These are phyloP conservation scores for Cercocebus atys DNA, from an alignment of 2,113 vertebrate genomes.

Conservation along the genomic window DNA sequence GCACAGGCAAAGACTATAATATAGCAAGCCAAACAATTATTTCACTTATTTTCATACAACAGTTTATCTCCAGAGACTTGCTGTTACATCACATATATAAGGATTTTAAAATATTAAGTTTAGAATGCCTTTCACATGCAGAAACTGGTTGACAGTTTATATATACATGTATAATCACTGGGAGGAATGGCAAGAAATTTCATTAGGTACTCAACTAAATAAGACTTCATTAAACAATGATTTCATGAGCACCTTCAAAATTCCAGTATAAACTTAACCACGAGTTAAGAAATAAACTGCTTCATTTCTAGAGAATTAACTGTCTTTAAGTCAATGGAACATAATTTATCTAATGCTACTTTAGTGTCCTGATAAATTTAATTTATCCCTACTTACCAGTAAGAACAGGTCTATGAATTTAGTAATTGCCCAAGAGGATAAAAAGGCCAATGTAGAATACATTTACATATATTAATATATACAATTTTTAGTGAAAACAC, in stretches of 20 bases:
- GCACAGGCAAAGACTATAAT: neutral
- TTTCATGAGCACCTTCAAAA: constrained; percentile 33
- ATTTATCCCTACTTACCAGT: constrained; percentile 67
- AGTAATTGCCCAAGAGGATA: constrained; percentile 65
- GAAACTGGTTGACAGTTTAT: constrained; percentile 30
- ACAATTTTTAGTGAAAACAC: constrained; percentile 56
- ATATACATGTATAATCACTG: neutral
- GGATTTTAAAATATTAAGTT: neutral
- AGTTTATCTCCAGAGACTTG: neutral
- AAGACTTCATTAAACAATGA: constrained; percentile 34
- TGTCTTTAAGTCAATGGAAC: constrained; percentile 55
- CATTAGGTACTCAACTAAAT: neutral
- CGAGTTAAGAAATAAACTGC: constrained; percentile 45
- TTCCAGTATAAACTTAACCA: constrained; percentile 46
- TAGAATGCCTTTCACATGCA: neutral
- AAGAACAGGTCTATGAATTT: constrained; percentile 68
- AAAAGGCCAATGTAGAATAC: constrained; percentile 69
- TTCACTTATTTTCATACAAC: neutral
- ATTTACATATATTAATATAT: constrained; percentile 71
- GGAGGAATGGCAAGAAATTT: constrained; percentile 31
- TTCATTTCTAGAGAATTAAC: constrained; percentile 58
- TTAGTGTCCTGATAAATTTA: constrained; percentile 69
- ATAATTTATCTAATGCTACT: constrained; percentile 67
- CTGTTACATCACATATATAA: constrained; percentile 3
- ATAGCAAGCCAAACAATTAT: neutral